Conservation (phyloP, 2,113 vertebrate species). For the Syngnathus typhle region DNA sequence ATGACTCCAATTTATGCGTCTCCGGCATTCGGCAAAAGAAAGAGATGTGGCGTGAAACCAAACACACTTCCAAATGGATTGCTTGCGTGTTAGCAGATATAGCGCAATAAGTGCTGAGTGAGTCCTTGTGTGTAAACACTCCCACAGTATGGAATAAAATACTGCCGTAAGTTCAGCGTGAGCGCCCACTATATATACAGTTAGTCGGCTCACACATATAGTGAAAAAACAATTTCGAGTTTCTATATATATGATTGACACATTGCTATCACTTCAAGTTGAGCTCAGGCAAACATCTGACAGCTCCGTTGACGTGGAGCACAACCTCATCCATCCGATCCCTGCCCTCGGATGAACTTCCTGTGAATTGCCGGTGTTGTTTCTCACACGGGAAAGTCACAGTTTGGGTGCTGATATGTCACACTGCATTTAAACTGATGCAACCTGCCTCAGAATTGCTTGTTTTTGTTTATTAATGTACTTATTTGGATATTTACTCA, state of each 20-base stretch:
- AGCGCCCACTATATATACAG: not conserved
- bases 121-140: not conserved
- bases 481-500: not conserved
- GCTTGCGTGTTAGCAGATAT: not conserved
- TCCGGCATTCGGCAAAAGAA: not conserved
- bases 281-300: slow-evolving; percentile 13
- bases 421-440: slow-evolving; percentile 31
- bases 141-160: not conserved
- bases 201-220: not conserved
- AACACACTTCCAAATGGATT: not conserved
- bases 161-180: not conserved
- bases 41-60: not conserved
- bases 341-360: slow-evolving; percentile 33
- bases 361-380: slow-evolving; percentile 32
- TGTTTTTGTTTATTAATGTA: not conserved
- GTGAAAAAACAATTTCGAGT: not conserved
- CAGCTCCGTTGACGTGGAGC: slow-evolving; percentile 17
- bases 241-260: not conserved
- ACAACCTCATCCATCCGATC: not conserved
- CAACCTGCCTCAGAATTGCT: slow-evolving; percentile 7
- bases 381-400: slow-evolving; percentile 25
- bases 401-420: slow-evolving; percentile 37
- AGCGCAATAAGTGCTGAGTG: not conserved
- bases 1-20: not conserved
- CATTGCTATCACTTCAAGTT: slow-evolving; percentile 12